Evolutionary conservation across 2,888 invertebrate species (phyloP).

Genomic region (Erebia epiphron): DNA sequence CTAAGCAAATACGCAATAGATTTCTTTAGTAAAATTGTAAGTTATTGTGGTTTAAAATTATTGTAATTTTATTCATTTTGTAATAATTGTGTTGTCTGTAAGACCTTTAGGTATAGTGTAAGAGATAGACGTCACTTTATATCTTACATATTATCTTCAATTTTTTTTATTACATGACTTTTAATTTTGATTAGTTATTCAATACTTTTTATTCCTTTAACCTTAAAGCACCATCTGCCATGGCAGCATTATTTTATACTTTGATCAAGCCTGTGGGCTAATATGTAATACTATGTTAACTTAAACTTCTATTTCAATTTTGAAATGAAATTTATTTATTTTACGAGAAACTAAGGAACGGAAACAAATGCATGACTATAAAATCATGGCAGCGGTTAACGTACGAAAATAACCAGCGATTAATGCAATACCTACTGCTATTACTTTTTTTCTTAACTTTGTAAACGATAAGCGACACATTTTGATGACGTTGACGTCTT

Average conservation of each 20-base stretch:
- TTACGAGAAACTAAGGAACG: too few relatives aligned
- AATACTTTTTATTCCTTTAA: background rate
- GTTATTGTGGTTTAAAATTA: slow-evolving; percentile 8
- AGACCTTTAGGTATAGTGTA: slow-evolving; percentile 12
- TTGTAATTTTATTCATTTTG: slow-evolving; percentile 8
- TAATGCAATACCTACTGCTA: too few relatives aligned
- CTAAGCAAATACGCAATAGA: background rate
- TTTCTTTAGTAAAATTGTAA: slow-evolving; percentile 2
- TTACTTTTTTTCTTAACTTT: background rate
- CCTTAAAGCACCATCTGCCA: too few relatives aligned
- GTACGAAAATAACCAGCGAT: too few relatives aligned
- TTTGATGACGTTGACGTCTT: slow-evolving; percentile 14
- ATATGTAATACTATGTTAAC: too few relatives aligned
- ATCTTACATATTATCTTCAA: background rate
- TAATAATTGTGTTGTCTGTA: slow-evolving; percentile 14
- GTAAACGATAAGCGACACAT: slow-evolving; percentile 7
- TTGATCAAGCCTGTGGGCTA: too few relatives aligned
- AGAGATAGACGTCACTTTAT: background rate
- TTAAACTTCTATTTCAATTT: too few relatives aligned
- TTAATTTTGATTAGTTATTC: too few relatives aligned
- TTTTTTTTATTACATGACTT: background rate
- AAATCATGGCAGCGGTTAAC: too few relatives aligned
- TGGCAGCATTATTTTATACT: too few relatives aligned
- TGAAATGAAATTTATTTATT: too few relatives aligned
- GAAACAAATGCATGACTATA: too few relatives aligned